Base-by-base conservation (phyloP, 2,797 vertebrate genomes). In the Pseudochirops cupreus region DNA sequence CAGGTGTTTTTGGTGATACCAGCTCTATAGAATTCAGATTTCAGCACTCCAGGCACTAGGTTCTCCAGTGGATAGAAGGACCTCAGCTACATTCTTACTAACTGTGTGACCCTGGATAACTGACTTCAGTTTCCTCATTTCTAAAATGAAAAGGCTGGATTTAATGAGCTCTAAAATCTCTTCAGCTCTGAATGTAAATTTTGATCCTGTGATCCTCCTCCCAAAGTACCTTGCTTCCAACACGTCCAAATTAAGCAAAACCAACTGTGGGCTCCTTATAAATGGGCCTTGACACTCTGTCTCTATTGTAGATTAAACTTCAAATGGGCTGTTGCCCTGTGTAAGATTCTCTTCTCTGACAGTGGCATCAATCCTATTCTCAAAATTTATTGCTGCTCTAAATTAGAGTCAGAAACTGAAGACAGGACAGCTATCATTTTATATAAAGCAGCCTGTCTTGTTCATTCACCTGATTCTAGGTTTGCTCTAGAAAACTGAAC, bases 331-430 rank as follows among this genome's bases (percentile, higher is more conserved):
- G 91, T 94, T 94, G 94, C 46, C 53, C 57, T 93, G 92, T 96
- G 91, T 3, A 95, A 94, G 94, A 93, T 97, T 93, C 90, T 91
- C 0, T 96, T 95, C 94, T 92, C 94, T 96, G 97, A 95, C 89
- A 95, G 55, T 92, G 93, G 95, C 91, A 56, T 93, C 96, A 31
- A 56, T 57, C n/a, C 94, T 31, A 28, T 56, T 93, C 94, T 95
- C 89, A 87, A 92, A 97, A 93, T 67, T 33, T 92, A 95, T 91
- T 93, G 56, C 56, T 54, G 46, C 33, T 91, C 96, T 97, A 56
- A 96, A 95, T 95, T 95, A 97, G 29, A 82, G 74, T 87, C 50
- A 57, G 33, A 90, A 93, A 50, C 56, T 93, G 89, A 95, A 33
- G 94, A 62, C 56, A 56, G 54, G 92, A 93, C 92, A 93, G 87